A percentile compares a stretch with the other conserved stretches of the same genome.
Conservation (phyloP, 2,797 vertebrate species). For the Trematocara caparti region DNA sequence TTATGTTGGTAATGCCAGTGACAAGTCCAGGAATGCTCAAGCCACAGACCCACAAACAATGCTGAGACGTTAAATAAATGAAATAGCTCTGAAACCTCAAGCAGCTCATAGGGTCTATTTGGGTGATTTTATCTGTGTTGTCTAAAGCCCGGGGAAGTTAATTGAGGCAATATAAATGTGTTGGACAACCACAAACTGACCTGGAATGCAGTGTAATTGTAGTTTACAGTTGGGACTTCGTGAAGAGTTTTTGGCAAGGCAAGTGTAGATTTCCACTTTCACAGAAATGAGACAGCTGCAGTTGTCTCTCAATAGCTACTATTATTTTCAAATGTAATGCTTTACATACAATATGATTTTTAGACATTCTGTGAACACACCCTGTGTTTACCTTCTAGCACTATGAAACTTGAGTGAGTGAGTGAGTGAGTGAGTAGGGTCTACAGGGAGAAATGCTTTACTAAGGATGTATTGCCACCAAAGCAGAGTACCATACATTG, state of each 20-base stretch:
- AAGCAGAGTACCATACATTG: not conserved
- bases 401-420: not conserved
- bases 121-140: constrained; percentile 32
- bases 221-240: constrained; percentile 54
- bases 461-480: not conserved
- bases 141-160: constrained; percentile 47
- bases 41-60: constrained; percentile 59
- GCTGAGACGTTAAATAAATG: constrained; percentile 51
- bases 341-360: constrained; percentile 6
- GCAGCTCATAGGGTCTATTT: constrained; percentile 43
- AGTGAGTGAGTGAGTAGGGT: not conserved
- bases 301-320: constrained; percentile 24
- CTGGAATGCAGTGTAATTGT: constrained; percentile 70
- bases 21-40: constrained; percentile 50
- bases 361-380: not conserved
- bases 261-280: constrained; percentile 21
- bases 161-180: constrained; percentile 65
- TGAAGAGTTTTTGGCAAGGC: constrained; percentile 18
- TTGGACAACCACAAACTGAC: constrained; percentile 72
- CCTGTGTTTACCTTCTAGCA: not conserved
- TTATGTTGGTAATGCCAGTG: constrained; percentile 43
- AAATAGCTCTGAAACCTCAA: constrained; percentile 49
- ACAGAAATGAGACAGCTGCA: constrained; percentile 20
- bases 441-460: not conserved
- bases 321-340: constrained; percentile 29